phyloP scores from a whole-genome alignment of 2,113 vertebrate genomes.

The Platysternon megacephalum region DNA sequence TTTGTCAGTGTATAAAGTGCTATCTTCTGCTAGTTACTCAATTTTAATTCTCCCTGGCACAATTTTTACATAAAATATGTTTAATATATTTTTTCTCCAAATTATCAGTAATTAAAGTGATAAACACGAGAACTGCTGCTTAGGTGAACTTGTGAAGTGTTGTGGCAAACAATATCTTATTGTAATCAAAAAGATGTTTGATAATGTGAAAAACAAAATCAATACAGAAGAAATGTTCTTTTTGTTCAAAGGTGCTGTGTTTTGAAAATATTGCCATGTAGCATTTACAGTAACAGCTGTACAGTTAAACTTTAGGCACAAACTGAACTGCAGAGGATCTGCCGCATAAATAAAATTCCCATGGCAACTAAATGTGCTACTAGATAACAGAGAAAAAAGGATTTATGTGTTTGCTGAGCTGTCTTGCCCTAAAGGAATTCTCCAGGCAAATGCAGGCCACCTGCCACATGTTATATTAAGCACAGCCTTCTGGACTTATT shows the following conservation, averaged over 20 bases:
- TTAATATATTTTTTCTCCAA: constrained; percentile 14
- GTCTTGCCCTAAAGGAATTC: constrained; percentile 91
- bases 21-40: background rate
- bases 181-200: constrained; percentile 66
- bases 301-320: constrained; percentile 86
- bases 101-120: constrained; percentile 48
- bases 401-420: constrained; percentile 93
- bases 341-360: constrained; percentile 91
- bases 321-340: constrained; percentile 86
- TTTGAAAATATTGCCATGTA: constrained; percentile 84
- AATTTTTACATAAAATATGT: constrained; percentile 18
- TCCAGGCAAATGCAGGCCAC: constrained; percentile 89
- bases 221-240: constrained; percentile 73
- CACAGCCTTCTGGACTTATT: constrained; percentile 85
- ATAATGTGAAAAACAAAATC: constrained; percentile 73
- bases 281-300: constrained; percentile 85
- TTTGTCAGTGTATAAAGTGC: background rate
- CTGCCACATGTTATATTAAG: constrained; percentile 90
- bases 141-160: constrained; percentile 55
- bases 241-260: constrained; percentile 78
- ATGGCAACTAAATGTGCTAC: constrained; percentile 90
- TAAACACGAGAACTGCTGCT: constrained; percentile 4
- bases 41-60: constrained; percentile 19
- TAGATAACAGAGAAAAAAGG: constrained; percentile 88
- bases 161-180: constrained; percentile 36